Evolutionary conservation across 2,888 invertebrate species (phyloP).

Genomic region (Spisula subtruncata): DNA sequence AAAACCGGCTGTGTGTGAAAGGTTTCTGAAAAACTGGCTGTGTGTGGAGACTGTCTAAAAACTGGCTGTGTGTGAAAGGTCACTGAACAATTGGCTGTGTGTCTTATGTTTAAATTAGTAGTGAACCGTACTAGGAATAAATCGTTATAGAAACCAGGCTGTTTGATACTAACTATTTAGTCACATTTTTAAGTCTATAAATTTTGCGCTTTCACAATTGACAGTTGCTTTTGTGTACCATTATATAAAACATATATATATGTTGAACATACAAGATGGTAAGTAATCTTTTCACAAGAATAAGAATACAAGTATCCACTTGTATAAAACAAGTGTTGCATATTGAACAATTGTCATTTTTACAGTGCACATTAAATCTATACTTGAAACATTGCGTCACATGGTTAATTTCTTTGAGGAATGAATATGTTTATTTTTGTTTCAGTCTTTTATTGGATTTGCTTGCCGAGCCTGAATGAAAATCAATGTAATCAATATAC

Average conservation of each 20-base stretch:
- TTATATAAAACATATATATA: not conserved
- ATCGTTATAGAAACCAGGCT: too few species aligned
- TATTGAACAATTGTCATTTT: not conserved
- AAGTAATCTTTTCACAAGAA: not conserved
- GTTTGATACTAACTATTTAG: too few species aligned
- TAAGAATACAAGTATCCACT: not conserved
- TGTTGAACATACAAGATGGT: not conserved
- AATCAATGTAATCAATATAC: slow-evolving; percentile 6
- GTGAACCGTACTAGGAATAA: too few species aligned
- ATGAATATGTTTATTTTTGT: slow-evolving; percentile 10
- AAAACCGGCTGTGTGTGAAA: too few species aligned
- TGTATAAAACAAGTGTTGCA: not conserved
- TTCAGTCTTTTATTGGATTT: slow-evolving; percentile 8
- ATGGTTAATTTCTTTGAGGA: slow-evolving; percentile 6
- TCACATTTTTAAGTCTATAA: too few species aligned
- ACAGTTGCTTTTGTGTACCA: not conserved
- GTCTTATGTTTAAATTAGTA: too few species aligned
- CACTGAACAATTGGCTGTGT: too few species aligned
- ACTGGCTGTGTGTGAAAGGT: too few species aligned
- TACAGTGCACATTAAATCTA: not conserved
- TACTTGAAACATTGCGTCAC: not conserved
- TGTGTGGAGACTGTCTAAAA: too few species aligned
- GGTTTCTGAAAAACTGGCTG: too few species aligned
- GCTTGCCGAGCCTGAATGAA: slow-evolving; percentile 15
- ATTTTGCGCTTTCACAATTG: too few species aligned